Evolutionary conservation across 2,113 vertebrate genomes (phyloP), one percentile per base, ranked within the genome.

Genomic region (Pterophyllum scalare): DNA sequence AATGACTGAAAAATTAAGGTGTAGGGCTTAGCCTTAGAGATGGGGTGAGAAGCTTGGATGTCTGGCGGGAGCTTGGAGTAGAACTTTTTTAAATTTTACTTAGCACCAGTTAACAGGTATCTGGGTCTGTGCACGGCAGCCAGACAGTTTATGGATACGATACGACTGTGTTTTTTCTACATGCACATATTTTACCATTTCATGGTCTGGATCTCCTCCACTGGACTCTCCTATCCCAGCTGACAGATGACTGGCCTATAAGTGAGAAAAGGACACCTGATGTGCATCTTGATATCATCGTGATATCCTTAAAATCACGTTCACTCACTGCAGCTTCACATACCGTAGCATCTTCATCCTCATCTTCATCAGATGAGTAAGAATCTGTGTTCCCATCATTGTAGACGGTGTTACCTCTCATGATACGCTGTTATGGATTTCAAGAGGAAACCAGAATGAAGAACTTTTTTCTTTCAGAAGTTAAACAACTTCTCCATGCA

Each of bases 301-400:
- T 4, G n/a, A n/a, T 67, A 28, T 70, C 1, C 0, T 49, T 70
- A 70, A 49, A 49, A 70, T 24, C 13, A 8, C 0, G 24, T 43
- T 7, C 24, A 49, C 6, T 49, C 28, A 28, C 20, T 49, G 43
- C 28, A 49, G 10, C 43, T 52, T 70, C 65, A 70, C 65, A 52
- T 70, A 70, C 65, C 6, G 46, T 52, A 52, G 24, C 43, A 0
- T 70, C 40, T 70, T 70, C 43, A 70, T 58, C 54, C 40, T 43
- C 61, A 24, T 67, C 65, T 19, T 28, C 43, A 52, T 70, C 65
- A 70, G 65, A 70, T 70, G 65, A 49, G 65, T 52, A 70, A 11
- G 65, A 70, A 70, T 70, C 65, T 70, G 65, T 70, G 22, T 70
- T 70, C 15, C 65, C 65, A 13, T 70, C 65, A 52, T 26, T 52